Evolutionary conservation across 2,888 invertebrate species (phyloP), one percentile per base, ranked within the genome.

Genomic region (Bhutanitis thaidina): DNA sequence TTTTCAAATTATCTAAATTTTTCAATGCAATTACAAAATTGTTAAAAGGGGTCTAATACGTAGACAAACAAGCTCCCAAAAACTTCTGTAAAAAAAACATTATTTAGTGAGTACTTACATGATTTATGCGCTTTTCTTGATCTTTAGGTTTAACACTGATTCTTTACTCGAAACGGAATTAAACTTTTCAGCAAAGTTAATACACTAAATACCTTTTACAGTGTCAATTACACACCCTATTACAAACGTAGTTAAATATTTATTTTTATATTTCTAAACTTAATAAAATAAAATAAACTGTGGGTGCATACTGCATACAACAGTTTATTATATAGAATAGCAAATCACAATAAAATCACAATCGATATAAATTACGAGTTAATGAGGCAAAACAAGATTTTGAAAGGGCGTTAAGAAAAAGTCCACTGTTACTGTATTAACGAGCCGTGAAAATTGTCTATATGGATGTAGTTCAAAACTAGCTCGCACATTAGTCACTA

Each of bases 321-420:
- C 8, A 20, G 12, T 15, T 39, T 34, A 12, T 13, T 32, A n/a
- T 27, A 27, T 35, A 14, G 10, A 43, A 34, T 46, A 56, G 3
- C 20, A 5, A 41, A 49, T 40, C 34, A 43, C 30, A 45, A 41
- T 29, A 20, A 36, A 43, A 49, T 37, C 37, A 30, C 43, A 50
- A 54, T 50, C 46, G 20, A 41, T 45, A 50, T 36, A 36, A 37
- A 43, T 41, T 46, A 36, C 20, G 41, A 51, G 36, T 37, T 45
- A 41, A 46, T 51, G 40, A 51, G 32, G 36, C 36, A 46, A 51
- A 45, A 40, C 30, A 43, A 49, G 36, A 29, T 46, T 20, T 45
- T 40, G 16, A 16, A 14, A 32, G 12, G 30, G 8, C 5, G 13
- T 36, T 12, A 36, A 41, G 45, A 14, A 41, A 32, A 36, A 16